Base-by-base conservation (phyloP, 2,888 invertebrate species). In the Spatulosminthurus flaviceps region DNA sequence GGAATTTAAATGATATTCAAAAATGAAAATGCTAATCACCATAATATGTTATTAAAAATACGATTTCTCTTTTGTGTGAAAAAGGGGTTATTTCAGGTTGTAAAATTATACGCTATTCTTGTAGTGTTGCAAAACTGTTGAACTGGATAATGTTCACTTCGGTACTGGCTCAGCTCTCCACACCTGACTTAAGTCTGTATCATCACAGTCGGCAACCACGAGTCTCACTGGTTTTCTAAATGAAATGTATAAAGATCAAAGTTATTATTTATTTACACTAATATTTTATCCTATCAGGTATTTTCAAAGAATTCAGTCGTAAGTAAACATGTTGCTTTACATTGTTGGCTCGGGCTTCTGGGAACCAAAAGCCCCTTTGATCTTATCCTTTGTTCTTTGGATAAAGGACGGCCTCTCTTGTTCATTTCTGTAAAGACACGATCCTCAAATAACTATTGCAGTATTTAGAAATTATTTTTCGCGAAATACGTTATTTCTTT, bases 101-200 rank as follows among this genome's bases (percentile, higher is more conserved):
- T 21, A 60, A 21, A 22, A 60, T n/a, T n/a, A n/a, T n/a, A n/a
- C n/a, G n/a, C n/a, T n/a, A n/a, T n/a, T n/a, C n/a, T n/a, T n/a
- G n/a, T n/a, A n/a, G n/a, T n/a, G n/a, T n/a, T n/a, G n/a, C n/a
- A n/a, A n/a, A n/a, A n/a, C n/a, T n/a, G n/a, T n/a, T n/a, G n/a
- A n/a, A n/a, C n/a, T n/a, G n/a, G n/a, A n/a, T n/a, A n/a, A n/a
- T n/a, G 34, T 34, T 34, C 16, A 60, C 60, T 19, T 60, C n/a
- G 16, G 7, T 16, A 66, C 22, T 21, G 69, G 69, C 29, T 69
- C 69, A n/a, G n/a, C 29, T 28, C 69, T 69, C 69, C 69, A 69
- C 19, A 69, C 1, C 28, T 69, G 69, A 26, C 29, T 26, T 29
- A n/a, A 2, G 29, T 69, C 69, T 1, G 7, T 13, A 1, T 69